Percentiles rank a stretch among this genome's conserved stretches.
These are phyloP conservation scores for Ophiodon elongatus DNA, from an alignment of 2,113 vertebrate species.

Conservation along the genomic window DNA sequence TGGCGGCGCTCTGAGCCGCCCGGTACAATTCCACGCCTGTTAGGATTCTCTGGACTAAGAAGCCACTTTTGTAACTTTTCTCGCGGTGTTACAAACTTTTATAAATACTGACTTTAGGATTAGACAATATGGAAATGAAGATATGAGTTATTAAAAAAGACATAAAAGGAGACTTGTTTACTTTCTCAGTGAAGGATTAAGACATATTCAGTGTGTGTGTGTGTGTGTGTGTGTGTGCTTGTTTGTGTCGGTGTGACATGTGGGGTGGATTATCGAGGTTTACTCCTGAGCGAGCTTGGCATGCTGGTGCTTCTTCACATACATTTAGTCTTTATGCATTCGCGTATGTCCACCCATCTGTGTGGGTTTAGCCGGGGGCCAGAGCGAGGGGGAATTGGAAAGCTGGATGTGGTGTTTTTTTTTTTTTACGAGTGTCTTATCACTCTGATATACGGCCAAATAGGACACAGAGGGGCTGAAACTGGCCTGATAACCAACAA, in stretches of 20 bases:
- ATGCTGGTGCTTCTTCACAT: conserved; percentile 38
- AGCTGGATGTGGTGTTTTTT: conserved; percentile 20
- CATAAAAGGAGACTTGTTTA: conserved; percentile 51
- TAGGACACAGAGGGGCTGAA: conserved; percentile 52
- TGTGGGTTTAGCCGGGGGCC: conserved; percentile 64
- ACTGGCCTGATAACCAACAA: conserved; percentile 62
- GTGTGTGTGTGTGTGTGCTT: conserved; percentile 10
- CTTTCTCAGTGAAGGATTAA: conserved; percentile 51
- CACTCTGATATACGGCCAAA: conserved; percentile 67
- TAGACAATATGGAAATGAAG: conserved; percentile 61
- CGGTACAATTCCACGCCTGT: conserved; percentile 10
- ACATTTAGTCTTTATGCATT: conserved; percentile 18
- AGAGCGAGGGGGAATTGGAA: conserved; percentile 48
- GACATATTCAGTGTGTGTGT: conserved; percentile 4
- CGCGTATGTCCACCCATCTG: conserved; percentile 42
- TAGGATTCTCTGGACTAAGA: background rate
- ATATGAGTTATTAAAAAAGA: conserved; percentile 39
- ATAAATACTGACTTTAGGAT: conserved; percentile 27
- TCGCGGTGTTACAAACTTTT: conserved; percentile 1
- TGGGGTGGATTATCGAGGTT: conserved; percentile 54
- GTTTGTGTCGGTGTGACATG: conserved; percentile 22
- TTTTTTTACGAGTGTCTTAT: conserved; percentile 57
- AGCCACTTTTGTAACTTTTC: conserved; percentile 22
- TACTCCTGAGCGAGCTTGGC: conserved; percentile 37
- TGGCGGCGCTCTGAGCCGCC: background rate